phyloP scores from a whole-genome alignment of 2,113 vertebrate species.

The Pardalotus punctatus region DNA sequence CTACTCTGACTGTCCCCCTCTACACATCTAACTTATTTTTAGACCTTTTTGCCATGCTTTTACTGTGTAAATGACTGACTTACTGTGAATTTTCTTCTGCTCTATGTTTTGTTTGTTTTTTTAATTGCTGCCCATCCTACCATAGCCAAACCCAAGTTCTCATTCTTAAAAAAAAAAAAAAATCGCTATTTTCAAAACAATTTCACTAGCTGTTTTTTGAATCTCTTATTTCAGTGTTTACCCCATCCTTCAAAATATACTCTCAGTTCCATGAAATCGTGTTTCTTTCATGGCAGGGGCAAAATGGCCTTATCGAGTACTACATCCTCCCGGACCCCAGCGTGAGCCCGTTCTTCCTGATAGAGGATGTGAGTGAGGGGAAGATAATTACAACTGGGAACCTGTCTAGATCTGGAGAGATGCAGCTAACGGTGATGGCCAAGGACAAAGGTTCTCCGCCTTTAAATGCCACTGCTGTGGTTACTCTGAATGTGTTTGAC shows the following conservation, averaged over 20 bases:
- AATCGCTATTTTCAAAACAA: not conserved
- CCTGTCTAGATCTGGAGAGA: conserved; percentile 11
- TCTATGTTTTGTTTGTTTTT: not conserved
- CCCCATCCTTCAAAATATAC: not conserved
- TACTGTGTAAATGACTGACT: not conserved
- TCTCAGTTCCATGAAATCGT: not conserved
- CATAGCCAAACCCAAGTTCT: not conserved
- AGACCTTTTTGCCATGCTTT: not conserved
- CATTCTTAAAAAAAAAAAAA: not conserved
- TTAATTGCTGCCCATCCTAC: not conserved
- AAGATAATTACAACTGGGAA: conserved; percentile 58
- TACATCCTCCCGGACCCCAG: not conserved
- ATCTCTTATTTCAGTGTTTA: not conserved
- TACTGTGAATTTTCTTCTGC: not conserved
- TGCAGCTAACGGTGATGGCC: conserved; percentile 46
- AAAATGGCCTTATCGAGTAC: conserved; percentile 56
- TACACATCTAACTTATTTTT: not conserved
- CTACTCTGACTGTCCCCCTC: not conserved
- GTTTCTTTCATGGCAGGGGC: conserved; percentile 27
- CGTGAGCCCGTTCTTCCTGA: conserved; percentile 10
- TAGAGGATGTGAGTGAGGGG: conserved; percentile 41
- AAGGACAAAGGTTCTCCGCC: conserved; percentile 60
- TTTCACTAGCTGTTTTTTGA: not conserved
- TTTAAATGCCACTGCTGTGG: conserved; percentile 6
- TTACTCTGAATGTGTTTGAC: conserved; percentile 38